These are phyloP conservation scores for Ailuropoda melanoleuca DNA, from an alignment of 2,113 vertebrate genomes.

Conservation along the genomic window DNA sequence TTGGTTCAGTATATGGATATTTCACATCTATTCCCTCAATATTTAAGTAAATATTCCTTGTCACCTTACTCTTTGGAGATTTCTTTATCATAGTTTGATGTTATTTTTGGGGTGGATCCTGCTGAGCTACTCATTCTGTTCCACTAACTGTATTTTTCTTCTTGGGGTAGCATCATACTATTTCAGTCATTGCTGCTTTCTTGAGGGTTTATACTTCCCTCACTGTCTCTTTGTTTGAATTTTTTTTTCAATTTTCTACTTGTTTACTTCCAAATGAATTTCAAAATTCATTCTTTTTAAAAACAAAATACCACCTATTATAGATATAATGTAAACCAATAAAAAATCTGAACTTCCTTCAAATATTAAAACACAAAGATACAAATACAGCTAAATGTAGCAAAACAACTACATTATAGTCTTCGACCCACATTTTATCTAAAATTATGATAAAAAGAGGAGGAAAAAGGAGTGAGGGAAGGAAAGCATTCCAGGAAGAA, in stretches of 20 bases:
- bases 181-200: not conserved
- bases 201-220: not conserved
- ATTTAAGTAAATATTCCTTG: not conserved
- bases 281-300: not conserved
- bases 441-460: not conserved
- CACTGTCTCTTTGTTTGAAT: not conserved
- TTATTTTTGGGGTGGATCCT: not conserved
- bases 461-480: not conserved
- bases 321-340: not conserved
- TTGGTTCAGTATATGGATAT: not conserved
- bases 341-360: not conserved
- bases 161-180: not conserved
- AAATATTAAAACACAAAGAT: not conserved
- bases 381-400: not conserved
- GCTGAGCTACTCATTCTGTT: not conserved
- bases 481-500: not conserved
- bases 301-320: not conserved
- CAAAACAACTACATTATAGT: not conserved
- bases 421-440: not conserved
- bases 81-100: not conserved
- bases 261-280: not conserved
- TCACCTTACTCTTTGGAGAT: not conserved
- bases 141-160: not conserved
- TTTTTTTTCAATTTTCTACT: not conserved
- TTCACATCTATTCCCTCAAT: not conserved